A percentile compares a stretch with the other conserved stretches of the same genome.
Evolutionary conservation across 2,113 vertebrate genomes (phyloP).

Genomic region (Eclectus roratus): DNA sequence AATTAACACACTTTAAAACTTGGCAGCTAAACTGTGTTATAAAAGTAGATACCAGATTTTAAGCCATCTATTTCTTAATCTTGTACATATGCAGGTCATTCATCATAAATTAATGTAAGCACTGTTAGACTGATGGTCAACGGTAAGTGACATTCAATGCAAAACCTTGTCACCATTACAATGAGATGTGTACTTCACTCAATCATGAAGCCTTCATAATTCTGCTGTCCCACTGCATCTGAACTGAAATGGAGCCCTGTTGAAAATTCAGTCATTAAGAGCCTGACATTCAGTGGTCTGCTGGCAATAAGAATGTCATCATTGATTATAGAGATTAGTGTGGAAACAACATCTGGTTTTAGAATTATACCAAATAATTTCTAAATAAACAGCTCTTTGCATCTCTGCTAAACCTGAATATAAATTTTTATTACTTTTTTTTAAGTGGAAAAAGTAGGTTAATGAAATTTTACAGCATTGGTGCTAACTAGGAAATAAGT

Average conservation of each 20-base stretch:
- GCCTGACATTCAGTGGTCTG: neutral
- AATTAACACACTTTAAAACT: neutral
- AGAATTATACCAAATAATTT: neutral
- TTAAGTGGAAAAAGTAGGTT: neutral
- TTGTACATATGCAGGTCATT: neutral
- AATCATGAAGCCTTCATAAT: neutral
- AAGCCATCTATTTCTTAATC: neutral
- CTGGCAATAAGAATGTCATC: neutral
- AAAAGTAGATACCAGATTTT: neutral
- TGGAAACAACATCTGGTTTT: neutral
- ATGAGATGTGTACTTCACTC: neutral
- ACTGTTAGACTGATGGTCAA: neutral
- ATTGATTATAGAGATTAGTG: neutral
- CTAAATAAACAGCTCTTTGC: neutral
- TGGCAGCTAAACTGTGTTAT: neutral
- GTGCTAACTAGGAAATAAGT: neutral
- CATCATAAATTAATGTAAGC: neutral
- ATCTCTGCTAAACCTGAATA: neutral
- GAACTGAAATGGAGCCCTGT: neutral
- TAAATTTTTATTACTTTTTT: neutral
- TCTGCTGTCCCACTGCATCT: neutral
- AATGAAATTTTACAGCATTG: neutral
- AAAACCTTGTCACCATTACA: neutral
- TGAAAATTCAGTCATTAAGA: neutral
- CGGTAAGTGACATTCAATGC: neutral